Percentiles rank a stretch among this genome's conserved stretches.
These are phyloP conservation scores for Brachionus angularis DNA, from an alignment of 1,140 invertebrate species.

Conservation along the genomic window DNA sequence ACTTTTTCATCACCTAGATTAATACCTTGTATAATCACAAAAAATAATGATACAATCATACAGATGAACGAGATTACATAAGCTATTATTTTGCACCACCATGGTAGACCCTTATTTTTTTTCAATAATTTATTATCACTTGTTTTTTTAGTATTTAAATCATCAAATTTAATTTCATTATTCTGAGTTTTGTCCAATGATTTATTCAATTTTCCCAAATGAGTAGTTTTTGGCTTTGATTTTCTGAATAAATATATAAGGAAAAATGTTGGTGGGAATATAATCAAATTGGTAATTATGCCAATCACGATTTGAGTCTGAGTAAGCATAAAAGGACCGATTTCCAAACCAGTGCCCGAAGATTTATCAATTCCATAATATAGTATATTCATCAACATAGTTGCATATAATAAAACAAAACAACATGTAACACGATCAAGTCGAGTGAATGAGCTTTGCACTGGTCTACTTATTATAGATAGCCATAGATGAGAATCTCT, in stretches of 20 bases:
- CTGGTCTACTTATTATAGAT: neutral
- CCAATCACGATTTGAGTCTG: conserved; percentile 57
- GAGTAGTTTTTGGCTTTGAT: conserved; percentile 46
- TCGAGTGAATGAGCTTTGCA: conserved; percentile 24
- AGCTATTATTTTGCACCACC: conserved; percentile 60
- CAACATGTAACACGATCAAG: conserved; percentile 42
- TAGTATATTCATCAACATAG: conserved; percentile 44
- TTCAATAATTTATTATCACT: neutral
- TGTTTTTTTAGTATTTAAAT: neutral
- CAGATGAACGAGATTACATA: conserved; percentile 59
- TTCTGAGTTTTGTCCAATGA: conserved; percentile 52
- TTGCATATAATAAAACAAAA: conserved; percentile 28
- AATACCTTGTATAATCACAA: conserved; percentile 62
- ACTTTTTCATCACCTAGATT: conserved; percentile 62
- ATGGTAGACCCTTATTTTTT: conserved; percentile 55
- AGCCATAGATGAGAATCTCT: conserved; percentile 40
- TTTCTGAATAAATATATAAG: conserved; percentile 60
- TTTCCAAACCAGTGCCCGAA: neutral
- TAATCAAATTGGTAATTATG: conserved; percentile 54
- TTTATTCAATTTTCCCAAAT: conserved; percentile 52
- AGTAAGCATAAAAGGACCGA: conserved; percentile 60
- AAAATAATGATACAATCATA: conserved; percentile 58
- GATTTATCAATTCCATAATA: conserved; percentile 25
- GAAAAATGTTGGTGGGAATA: conserved; percentile 62
- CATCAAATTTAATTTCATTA: conserved; percentile 5